These are phyloP conservation scores for Grapholita molesta DNA, from an alignment of 1,140 invertebrate species.

Conservation along the genomic window DNA sequence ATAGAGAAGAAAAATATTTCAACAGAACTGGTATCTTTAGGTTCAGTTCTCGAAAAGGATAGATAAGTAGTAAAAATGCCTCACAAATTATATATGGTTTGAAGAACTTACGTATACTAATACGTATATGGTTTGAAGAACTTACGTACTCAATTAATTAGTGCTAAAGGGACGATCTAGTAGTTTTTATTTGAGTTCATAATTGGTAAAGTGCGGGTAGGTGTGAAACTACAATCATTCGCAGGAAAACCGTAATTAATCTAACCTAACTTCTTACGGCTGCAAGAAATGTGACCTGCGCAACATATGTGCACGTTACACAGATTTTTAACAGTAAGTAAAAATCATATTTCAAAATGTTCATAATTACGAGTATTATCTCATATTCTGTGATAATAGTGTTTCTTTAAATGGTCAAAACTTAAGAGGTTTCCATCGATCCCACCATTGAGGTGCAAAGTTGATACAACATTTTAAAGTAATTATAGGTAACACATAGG, in stretches of 20 bases:
- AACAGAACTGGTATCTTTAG: neutral
- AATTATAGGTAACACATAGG: no score
- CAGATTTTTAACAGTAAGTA: neutral
- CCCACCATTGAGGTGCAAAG: no score
- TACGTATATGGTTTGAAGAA: neutral
- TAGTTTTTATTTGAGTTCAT: neutral
- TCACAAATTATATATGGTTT: neutral
- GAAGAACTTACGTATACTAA: neutral
- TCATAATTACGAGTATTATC: no score
- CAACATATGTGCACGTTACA: neutral
- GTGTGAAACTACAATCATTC: conserved; percentile 13
- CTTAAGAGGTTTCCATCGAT: no score
- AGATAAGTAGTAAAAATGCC: neutral
- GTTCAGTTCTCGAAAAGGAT: neutral
- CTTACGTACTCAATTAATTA: neutral
- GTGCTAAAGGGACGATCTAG: neutral
- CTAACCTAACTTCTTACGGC: neutral
- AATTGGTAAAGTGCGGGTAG: neutral
- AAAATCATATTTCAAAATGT: neutral
- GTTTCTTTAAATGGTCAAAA: no score
- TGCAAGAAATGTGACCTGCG: neutral
- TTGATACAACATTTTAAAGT: no score
- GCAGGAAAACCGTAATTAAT: conserved; percentile 2
- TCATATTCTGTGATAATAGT: no score
- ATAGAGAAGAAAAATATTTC: neutral